These are phyloP conservation scores for Mirza zaza DNA, from an alignment of 2,113 vertebrate genomes.

Conservation along the genomic window DNA sequence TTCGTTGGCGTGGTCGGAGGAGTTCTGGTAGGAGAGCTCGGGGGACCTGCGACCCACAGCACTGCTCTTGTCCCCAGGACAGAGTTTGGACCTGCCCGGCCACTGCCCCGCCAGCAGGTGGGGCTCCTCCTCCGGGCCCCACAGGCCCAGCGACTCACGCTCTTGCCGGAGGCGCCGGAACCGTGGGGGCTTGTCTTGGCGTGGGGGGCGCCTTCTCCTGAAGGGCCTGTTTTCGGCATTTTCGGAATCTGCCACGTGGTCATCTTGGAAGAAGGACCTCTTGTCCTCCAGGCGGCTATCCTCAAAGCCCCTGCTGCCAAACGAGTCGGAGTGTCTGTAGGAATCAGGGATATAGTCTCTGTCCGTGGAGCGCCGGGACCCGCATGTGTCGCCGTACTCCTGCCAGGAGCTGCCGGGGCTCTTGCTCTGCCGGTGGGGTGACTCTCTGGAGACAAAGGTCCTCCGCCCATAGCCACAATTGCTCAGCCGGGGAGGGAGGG, in stretches of 20 bases:
- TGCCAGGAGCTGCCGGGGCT: conserved; percentile 85
- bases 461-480: conserved; percentile 88
- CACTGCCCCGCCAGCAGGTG: conserved; percentile 88
- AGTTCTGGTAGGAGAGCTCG: conserved; percentile 87
- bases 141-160: conserved; percentile 89
- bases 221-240: conserved; percentile 91
- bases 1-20: conserved; percentile 88
- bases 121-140: conserved; percentile 91
- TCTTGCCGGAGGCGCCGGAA: conserved; percentile 95
- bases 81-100: conserved; percentile 86
- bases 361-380: conserved; percentile 86
- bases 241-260: conserved; percentile 88
- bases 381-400: conserved; percentile 88
- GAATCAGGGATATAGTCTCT: conserved; percentile 89
- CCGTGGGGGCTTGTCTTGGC: conserved; percentile 96
- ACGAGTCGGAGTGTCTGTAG: conserved; percentile 87
- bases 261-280: conserved; percentile 85
- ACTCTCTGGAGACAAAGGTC: conserved; percentile 88
- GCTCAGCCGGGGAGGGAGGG: conserved; percentile 94
- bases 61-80: conserved; percentile 84
- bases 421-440: conserved; percentile 90
- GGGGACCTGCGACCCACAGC: conserved; percentile 81
- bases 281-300: conserved; percentile 88
- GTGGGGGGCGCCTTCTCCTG: conserved; percentile 92
- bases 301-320: conserved; percentile 88